Base-by-base conservation (phyloP, 2,888 invertebrate species). In the Cyclophora albipunctata region DNA sequence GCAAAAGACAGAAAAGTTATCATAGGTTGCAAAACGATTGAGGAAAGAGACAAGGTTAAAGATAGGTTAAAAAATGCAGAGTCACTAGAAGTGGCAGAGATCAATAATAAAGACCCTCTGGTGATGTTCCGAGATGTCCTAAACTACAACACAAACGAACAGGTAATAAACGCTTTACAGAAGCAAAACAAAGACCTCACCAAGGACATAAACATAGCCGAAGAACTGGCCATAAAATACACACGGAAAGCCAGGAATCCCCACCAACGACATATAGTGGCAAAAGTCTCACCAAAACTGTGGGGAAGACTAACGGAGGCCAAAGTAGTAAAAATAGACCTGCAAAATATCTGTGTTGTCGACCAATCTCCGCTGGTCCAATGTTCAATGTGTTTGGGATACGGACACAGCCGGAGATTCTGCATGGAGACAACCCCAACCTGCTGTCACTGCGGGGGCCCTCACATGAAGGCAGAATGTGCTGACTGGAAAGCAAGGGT, bases 391-490 rank as follows among this genome's bases (percentile, higher is more conserved):
- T 37, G 37, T 5, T 5, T 37, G 2, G 37, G 37, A 2, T 37
- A 37, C 37, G 37, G 37, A 2, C 49, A 46, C 34, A 37, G 46
- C 6, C 34, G 20, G 41, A 20, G 43, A 1, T 34, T 7, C 2
- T 49, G 49, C n/a, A 45, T 34, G 3, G 42, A 37, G 20, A 49
- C 42, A 3, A 4, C 45, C 3, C 42, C 45, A 3, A 49, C 40
- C n/a, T 56, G 46, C 33, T 48, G 50, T 46, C 53, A 56, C 45
- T 53, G 53, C 7, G 50, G 50, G 2, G 53, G 56, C 3, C 47
- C 50, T 0, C 56, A 56, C 34, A 33, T 51, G 34, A 51, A 33
- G 40, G 0, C 42, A 3, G 35, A 49, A 0, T 54, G 51, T 34
- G 46, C 20, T 2, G 45, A 47, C 4, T 54, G 49, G 49, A 35